Evolutionary conservation across 2,888 invertebrate species (phyloP), one percentile per base, ranked within the genome.

Genomic region (Hemithea aestivaria): DNA sequence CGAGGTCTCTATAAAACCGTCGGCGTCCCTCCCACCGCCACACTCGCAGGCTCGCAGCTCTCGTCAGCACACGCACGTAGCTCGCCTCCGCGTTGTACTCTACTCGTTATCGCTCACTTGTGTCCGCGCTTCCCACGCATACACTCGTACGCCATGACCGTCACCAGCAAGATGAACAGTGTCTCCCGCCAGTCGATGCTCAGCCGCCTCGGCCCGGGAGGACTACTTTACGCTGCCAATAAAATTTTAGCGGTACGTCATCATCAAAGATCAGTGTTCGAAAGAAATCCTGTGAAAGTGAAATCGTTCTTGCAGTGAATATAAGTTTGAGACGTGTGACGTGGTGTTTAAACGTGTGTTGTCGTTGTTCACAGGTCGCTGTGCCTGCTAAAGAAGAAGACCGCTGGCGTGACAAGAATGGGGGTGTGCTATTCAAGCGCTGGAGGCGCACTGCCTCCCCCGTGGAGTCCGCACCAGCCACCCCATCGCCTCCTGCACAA

Each of bases 171-270:
- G 67, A 84, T 88, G 84, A 88, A 87, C 69, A 85, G 83, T 68
- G 85, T 88, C 48, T 84, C 87, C 66, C 84, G 87, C 67, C 85
- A 79, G 58, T 81, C 85, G 47, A 64, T 82, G 64, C 70, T 85
- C 59, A 75, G 77, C 56, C 87, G 85, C 38, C 71, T 87, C 58
- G 85, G 87, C 58, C 87, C 87, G 37, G 87, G 87, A 41, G 85
- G 85, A 27, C 72, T 87, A 12, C 76, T 83, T 42, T 87, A 87
- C 61, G 82, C 85, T 62, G 84, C 85, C 54, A 80, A 85, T 64
- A 87, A 84, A 72, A 79, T 87, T 57, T 59, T 87, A 74, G 80
- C 87, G 85, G 87, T 87, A 87, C 83, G 87, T 85, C 70, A 62
- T 62, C 64, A 37, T 53, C 50, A 58, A 51, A 62, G 68, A 59